phyloP scores from a whole-genome alignment of 92 coral and sea anemone species.

The Paramuricea clavata region DNA sequence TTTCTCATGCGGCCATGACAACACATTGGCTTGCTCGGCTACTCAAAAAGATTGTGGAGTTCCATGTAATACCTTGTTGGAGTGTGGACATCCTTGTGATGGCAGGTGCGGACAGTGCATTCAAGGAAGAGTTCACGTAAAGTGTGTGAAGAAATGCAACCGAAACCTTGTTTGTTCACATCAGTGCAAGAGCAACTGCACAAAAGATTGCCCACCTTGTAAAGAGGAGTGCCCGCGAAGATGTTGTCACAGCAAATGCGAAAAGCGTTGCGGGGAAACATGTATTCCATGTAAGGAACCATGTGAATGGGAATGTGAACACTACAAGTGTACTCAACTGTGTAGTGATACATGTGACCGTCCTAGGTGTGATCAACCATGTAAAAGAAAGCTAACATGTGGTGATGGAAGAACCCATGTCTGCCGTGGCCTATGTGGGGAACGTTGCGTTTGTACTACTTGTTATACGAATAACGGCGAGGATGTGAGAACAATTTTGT shows the following conservation, averaged over 20 bases:
- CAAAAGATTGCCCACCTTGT: constrained; percentile 85
- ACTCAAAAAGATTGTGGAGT: constrained; percentile 74
- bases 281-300: constrained; percentile 78
- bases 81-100: constrained; percentile 81
- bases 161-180: constrained; percentile 85
- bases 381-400: constrained; percentile 58
- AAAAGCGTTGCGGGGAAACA: constrained; percentile 58
- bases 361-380: constrained; percentile 79
- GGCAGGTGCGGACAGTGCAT: constrained; percentile 89
- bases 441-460: constrained; percentile 76
- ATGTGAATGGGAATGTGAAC: constrained; percentile 83
- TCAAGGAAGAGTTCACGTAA: constrained; percentile 86
- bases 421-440: constrained; percentile 66
- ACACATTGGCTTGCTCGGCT: constrained; percentile 82
- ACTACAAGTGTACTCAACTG: constrained; percentile 70
- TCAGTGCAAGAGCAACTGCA: constrained; percentile 67
- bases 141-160: constrained; percentile 68
- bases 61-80: constrained; percentile 68
- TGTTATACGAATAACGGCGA: constrained; percentile 66
- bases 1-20: constrained; percentile 89
- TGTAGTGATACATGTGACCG: constrained; percentile 85
- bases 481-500: constrained; percentile 66
- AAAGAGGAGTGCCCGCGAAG: constrained; percentile 59
- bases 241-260: constrained; percentile 78
- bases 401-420: neutral